Base-by-base conservation (phyloP, 1,140 invertebrate species). In the Coenobita brevimanus region DNA sequence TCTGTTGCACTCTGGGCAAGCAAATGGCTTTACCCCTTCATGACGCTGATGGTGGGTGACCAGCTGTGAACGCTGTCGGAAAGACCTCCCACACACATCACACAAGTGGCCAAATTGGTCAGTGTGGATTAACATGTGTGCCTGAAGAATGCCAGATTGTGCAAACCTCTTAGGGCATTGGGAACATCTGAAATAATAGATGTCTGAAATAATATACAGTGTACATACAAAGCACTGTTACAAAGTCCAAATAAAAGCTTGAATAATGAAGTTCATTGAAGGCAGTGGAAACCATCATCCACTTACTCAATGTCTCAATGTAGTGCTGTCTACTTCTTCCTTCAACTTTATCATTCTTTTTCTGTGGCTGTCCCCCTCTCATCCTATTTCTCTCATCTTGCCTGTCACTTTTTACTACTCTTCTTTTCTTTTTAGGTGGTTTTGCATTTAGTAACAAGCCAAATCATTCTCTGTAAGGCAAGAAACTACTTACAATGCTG, bases 1-100 rank as follows among this genome's bases (percentile, higher is more conserved):
- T 15, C 83, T 76, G 17, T 86, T 75, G 69, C 83, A 86, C 10
- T 79, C 75, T 17, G 83, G 60, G 41, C 83, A 86, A 3, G 83
- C 36, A 57, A 67, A 86, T 3, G 83, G 83, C 10, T 75, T 54
- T 30, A 86, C 75, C 17, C 83, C 83, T 33, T 86, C 54, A 64
- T 86, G 83, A n/a, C 83, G 73, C 6, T 62, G 73, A 30, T 78
- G 83, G 36, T 86, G 83, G 1, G 83, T 86, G 17, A 78, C 41
- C 1, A 86, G 54, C 60, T 86, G 83, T 2, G 83, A 86, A n/a
- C 83, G 83, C 60, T 86, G 83, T 64, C 83, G 50, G 54, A 86
- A 86, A 38, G 83, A 86, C 8, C 83, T 57, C 3, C 83, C 83
- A 54, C 83, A 86, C 30, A 85, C 36, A 43, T 86, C 83, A 86